A percentile compares a stretch with the other conserved stretches of the same genome.
These are phyloP conservation scores for Pteruthius melanotis DNA, from an alignment of 2,113 vertebrate genomes.

Conservation along the genomic window DNA sequence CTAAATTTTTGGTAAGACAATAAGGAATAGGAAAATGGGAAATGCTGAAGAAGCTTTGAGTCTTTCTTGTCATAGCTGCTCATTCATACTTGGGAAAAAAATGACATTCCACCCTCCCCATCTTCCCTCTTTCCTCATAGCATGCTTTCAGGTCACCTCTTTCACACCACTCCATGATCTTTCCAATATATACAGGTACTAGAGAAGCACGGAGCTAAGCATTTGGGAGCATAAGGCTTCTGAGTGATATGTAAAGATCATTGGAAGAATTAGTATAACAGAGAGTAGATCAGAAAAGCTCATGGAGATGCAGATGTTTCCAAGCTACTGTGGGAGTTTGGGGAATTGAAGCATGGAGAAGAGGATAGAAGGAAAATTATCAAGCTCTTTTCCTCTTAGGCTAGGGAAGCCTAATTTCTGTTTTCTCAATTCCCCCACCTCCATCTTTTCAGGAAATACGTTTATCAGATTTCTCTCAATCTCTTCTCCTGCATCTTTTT, in stretches of 20 bases:
- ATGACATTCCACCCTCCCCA: not conserved
- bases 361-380: not conserved
- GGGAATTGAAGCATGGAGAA: not conserved
- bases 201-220: not conserved
- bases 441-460: not conserved
- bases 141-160: not conserved
- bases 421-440: not conserved
- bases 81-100: not conserved
- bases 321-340: not conserved
- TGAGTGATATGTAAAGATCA: not conserved
- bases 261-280: not conserved
- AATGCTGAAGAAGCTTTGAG: not conserved
- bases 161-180: not conserved
- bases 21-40: not conserved
- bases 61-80: not conserved
- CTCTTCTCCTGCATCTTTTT: not conserved
- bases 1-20: not conserved
- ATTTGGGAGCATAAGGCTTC: not conserved
- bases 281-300: not conserved
- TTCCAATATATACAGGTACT: not conserved
- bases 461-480: not conserved
- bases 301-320: not conserved
- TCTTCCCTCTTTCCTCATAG: not conserved
- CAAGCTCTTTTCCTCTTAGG: not conserved
- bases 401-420: not conserved